Conservation (phyloP, 2,888 invertebrate species). For the Microctonus brassicae region DNA sequence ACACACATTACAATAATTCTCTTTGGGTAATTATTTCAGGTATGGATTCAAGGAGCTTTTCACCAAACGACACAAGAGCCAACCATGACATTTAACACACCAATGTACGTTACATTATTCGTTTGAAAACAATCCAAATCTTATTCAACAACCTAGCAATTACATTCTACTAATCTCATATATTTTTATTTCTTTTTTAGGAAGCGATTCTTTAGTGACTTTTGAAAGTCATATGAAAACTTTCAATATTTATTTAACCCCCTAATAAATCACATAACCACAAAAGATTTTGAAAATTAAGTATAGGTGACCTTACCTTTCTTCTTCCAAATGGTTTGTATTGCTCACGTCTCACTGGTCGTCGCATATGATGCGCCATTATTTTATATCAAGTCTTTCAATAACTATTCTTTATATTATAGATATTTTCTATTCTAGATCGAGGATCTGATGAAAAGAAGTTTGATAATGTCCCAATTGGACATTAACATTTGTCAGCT, state of each 20-base stretch:
- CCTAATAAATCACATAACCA: background rate
- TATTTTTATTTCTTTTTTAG: too few species aligned
- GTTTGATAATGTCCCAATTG: background rate
- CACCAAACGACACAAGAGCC: background rate
- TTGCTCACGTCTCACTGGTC: conserved; percentile 61
- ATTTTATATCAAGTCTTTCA: conserved; percentile 21
- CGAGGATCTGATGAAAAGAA: background rate
- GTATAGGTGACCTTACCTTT: conserved; percentile 58
- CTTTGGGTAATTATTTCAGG: background rate
- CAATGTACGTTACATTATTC: too few species aligned
- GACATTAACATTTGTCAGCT: conserved; percentile 11
- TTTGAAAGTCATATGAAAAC: background rate
- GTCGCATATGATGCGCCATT: conserved; percentile 65
- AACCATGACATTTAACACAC: too few species aligned
- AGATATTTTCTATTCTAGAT: background rate
- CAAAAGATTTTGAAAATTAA: background rate
- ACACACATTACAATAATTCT: background rate
- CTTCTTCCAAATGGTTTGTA: conserved; percentile 67
- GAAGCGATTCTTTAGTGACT: too few species aligned
- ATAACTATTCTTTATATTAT: too few species aligned
- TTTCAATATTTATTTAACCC: too few species aligned
- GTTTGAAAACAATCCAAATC: too few species aligned
- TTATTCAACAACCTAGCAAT: too few species aligned
- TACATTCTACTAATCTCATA: too few species aligned
- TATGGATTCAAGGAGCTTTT: background rate